Evolutionary conservation across 2,113 vertebrate genomes (phyloP).

Genomic region (Murina feae): DNA sequence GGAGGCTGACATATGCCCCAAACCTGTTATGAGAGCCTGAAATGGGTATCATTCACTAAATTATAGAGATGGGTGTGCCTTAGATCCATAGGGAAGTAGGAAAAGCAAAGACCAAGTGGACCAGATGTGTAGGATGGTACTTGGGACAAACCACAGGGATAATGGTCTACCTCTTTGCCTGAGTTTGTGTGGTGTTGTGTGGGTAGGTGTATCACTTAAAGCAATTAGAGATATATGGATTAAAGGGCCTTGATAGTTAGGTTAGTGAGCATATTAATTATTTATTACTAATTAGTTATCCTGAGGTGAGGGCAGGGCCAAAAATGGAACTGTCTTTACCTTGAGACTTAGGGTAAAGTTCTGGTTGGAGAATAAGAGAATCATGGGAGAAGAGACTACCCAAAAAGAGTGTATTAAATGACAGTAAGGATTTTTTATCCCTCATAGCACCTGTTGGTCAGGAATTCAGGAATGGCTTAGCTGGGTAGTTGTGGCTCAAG

Average conservation of each 20-base stretch:
- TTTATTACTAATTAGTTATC: not conserved
- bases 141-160: not conserved
- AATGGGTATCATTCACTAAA: not conserved
- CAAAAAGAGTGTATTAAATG: not conserved
- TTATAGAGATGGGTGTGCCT: not conserved
- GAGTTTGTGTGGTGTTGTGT: not conserved
- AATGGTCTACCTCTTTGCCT: not conserved
- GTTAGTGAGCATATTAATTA: not conserved
- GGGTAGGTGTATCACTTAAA: not conserved
- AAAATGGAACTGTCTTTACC: no score
- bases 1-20: not conserved
- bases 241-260: not conserved
- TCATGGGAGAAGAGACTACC: no score
- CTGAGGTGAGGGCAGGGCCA: no score
- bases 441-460: not conserved
- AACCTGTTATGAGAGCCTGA: not conserved
- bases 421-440: not conserved
- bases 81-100: not conserved
- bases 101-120: not conserved
- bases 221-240: not conserved
- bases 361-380: no score
- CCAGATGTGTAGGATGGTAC: not conserved
- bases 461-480: not conserved
- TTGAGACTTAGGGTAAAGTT: no score
- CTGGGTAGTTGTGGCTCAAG: not conserved